Percentiles rank a stretch among this genome's conserved stretches.
Evolutionary conservation across 2,113 vertebrate genomes (phyloP).

Genomic region (Rostratula benghalensis): DNA sequence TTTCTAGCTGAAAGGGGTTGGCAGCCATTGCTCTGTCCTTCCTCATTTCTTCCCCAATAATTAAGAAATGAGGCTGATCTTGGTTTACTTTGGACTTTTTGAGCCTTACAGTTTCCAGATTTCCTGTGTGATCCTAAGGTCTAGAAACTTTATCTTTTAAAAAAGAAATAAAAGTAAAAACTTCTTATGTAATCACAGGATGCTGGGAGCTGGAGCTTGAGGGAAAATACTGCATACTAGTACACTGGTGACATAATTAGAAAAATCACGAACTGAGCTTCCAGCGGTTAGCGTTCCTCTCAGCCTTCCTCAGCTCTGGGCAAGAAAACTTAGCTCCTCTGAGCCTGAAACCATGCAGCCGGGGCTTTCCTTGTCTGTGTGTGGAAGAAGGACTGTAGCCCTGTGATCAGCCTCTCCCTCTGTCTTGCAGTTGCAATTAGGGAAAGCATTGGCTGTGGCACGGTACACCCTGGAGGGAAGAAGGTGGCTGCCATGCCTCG

Average conservation of each 20-base stretch:
- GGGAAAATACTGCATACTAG: neutral
- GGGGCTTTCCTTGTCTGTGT: neutral
- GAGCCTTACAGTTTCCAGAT: neutral
- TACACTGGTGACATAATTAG: neutral
- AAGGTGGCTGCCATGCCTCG: neutral
- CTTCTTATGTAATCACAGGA: neutral
- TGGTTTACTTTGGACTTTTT: neutral
- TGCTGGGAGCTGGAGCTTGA: neutral
- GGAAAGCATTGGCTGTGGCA: neutral
- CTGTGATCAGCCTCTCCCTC: rapidly evolving
- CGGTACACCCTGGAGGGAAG: neutral
- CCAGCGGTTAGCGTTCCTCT: neutral
- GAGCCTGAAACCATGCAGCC: neutral
- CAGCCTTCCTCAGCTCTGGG: neutral
- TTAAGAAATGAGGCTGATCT: neutral
- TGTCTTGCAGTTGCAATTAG: neutral
- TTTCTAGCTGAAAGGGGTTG: neutral
- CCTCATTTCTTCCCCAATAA: neutral
- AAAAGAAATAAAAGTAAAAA: neutral
- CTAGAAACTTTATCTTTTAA: neutral
- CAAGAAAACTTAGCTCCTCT: neutral
- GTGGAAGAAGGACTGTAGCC: neutral
- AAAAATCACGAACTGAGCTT: neutral
- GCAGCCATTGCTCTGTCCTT: neutral
- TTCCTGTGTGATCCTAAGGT: neutral